Percentiles rank a stretch among this genome's conserved stretches.
Conservation (phyloP, 2,888 invertebrate species). For the Mythimna loreyi region DNA sequence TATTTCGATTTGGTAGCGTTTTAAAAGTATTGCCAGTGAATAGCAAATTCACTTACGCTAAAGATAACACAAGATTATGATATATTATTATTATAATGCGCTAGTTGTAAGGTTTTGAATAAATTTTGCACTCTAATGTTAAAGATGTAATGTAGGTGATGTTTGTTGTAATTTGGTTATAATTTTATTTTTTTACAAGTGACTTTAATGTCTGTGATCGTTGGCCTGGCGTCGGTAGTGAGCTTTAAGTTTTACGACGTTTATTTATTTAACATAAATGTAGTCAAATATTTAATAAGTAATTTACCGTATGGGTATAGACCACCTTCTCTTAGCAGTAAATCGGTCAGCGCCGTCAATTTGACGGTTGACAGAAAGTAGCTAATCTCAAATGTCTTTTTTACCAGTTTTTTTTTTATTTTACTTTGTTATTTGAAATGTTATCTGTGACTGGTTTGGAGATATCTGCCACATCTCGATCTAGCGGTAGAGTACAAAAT, state of each 20-base stretch:
- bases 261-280: constrained; percentile 42
- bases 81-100: constrained; percentile 33
- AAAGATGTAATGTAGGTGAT: constrained; percentile 66
- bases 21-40: constrained; percentile 39
- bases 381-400: no score
- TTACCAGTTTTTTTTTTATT: no score
- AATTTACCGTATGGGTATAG: constrained; percentile 17
- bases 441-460: no score
- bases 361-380: no score
- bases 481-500: no score
- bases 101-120: constrained; percentile 67
- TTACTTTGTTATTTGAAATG: no score
- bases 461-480: no score
- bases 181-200: constrained; percentile 79
- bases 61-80: constrained; percentile 48
- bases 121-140: constrained; percentile 79
- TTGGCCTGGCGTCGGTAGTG: constrained; percentile 60
- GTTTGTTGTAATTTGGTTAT: constrained; percentile 76
- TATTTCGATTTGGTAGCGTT: constrained; percentile 39
- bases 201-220: constrained; percentile 73
- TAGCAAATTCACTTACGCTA: constrained; percentile 32
- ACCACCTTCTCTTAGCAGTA: not conserved
- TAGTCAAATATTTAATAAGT: constrained; percentile 44
- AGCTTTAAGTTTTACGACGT: constrained; percentile 53
- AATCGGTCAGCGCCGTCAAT: no score